phyloP scores from a whole-genome alignment of 2,888 invertebrate species.

The Cataglyphis altisquamis region DNA sequence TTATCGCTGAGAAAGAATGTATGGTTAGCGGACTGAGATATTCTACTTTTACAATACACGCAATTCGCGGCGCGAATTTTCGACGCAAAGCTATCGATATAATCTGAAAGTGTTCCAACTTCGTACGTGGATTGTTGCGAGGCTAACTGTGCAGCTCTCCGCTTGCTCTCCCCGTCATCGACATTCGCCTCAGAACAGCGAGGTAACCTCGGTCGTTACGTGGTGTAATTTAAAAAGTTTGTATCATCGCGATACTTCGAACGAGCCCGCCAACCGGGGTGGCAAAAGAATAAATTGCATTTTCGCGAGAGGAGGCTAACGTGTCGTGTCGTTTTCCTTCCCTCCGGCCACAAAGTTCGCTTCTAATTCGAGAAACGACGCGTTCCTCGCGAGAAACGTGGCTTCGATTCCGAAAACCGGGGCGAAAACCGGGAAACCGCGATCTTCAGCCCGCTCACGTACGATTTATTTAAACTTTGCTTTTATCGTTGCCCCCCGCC shows the following conservation, averaged over 20 bases:
- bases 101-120: constrained; percentile 55
- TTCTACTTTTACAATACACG: constrained; percentile 40
- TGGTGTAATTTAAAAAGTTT: constrained; percentile 61
- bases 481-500: constrained; percentile 74
- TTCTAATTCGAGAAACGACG: constrained; percentile 62
- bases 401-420: constrained; percentile 55
- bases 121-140: constrained; percentile 56
- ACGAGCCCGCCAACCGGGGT: constrained; percentile 50
- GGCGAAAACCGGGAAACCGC: constrained; percentile 50
- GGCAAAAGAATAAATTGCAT: constrained; percentile 67
- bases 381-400: constrained; percentile 51
- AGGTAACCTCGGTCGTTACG: constrained; percentile 52
- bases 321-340: constrained; percentile 51
- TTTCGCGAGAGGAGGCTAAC: constrained; percentile 50
- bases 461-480: constrained; percentile 78
- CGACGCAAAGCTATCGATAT: constrained; percentile 53
- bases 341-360: constrained; percentile 62
- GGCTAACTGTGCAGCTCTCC: constrained; percentile 45
- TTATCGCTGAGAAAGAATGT: background rate
- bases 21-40: background rate
- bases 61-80: constrained; percentile 41
- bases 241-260: constrained; percentile 56
- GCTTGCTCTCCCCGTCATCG: constrained; percentile 52
- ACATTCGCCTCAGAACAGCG: constrained; percentile 53
- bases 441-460: constrained; percentile 70